These are phyloP conservation scores for Chelonia mydas DNA, from an alignment of 2,797 vertebrate species.

Conservation along the genomic window DNA sequence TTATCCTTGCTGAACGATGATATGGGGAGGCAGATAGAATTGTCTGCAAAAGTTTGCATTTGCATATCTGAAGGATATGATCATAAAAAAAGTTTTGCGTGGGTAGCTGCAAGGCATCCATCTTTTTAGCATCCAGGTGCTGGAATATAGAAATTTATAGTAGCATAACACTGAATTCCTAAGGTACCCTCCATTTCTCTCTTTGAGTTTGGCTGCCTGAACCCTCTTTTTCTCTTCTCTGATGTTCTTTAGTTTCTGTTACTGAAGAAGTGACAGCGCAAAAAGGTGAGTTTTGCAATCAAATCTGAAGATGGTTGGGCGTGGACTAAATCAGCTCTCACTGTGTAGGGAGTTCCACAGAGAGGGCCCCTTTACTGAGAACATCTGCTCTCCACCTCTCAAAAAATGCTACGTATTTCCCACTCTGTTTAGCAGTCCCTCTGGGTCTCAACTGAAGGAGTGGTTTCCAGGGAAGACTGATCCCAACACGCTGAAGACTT, in stretches of 20 bases:
- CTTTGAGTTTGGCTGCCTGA: not conserved
- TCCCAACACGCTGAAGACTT: conserved; percentile 10
- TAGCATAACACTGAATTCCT: not conserved
- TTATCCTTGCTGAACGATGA: not conserved
- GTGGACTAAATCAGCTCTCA: not conserved
- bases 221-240: not conserved
- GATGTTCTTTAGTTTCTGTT: not conserved
- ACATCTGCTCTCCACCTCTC: not conserved
- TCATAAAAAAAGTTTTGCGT: not conserved
- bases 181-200: not conserved
- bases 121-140: not conserved
- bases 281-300: not conserved
- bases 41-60: not conserved
- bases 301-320: not conserved
- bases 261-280: not conserved
- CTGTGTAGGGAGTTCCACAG: not conserved
- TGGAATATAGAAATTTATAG: not conserved
- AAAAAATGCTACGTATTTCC: not conserved
- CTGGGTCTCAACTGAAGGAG: not conserved
- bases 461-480: not conserved
- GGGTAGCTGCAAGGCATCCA: not conserved
- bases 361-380: not conserved
- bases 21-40: not conserved
- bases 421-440: not conserved
- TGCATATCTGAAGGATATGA: not conserved